Conservation (phyloP, 2,888 invertebrate species). For the Lampropteryx suffumata region DNA sequence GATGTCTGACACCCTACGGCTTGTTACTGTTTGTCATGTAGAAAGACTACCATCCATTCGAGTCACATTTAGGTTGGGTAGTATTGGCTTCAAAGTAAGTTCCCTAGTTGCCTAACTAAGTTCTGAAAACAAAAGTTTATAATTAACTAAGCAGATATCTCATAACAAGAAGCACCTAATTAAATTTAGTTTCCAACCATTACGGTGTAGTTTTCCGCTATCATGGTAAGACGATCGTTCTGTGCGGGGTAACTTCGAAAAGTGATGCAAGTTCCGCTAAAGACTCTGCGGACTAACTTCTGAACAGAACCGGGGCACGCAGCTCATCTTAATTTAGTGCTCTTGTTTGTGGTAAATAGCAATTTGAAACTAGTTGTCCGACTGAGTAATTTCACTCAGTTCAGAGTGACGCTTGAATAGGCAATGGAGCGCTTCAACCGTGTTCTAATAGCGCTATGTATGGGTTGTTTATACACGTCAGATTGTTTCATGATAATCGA, state of each 20-base stretch:
- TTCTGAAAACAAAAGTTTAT: no score
- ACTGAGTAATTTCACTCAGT: conserved; percentile 54
- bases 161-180: conserved; percentile 12
- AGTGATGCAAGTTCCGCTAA: conserved; percentile 49
- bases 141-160: not conserved
- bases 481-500: conserved; percentile 5
- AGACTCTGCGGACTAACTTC: conserved; percentile 39
- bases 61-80: no score
- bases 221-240: conserved; percentile 41
- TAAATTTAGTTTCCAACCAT: conserved; percentile 22
- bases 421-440: conserved; percentile 46
- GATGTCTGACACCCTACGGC: not conserved
- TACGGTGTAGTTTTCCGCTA: conserved; percentile 35
- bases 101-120: not conserved
- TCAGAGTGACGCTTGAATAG: conserved; percentile 46
- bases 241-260: conserved; percentile 45
- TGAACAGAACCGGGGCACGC: conserved; percentile 41
- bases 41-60: not conserved
- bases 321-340: conserved; percentile 71
- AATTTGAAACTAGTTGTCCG: conserved; percentile 69
- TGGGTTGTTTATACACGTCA: not conserved
- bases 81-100: no score
- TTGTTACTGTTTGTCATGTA: not conserved
- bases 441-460: conserved; percentile 14
- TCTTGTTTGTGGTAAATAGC: conserved; percentile 75